Evolutionary conservation across 2,797 vertebrate genomes (phyloP), one percentile per base, ranked within the genome.

Genomic region (Psittacula echo): DNA sequence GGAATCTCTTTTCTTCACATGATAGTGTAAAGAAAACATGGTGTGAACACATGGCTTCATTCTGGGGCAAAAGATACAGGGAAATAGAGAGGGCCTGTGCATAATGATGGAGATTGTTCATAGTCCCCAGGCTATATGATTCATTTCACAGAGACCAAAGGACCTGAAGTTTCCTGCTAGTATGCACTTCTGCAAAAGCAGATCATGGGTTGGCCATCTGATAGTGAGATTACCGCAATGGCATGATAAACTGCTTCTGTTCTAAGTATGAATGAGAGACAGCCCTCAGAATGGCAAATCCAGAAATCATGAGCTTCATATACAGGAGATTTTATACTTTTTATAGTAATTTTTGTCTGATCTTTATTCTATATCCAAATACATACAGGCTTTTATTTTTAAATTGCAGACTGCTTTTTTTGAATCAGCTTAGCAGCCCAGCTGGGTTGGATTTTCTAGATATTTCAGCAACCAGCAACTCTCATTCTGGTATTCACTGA

Each of bases 381-480:
- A 47, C 19, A 72, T 53, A 32, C 8, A 78, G 27, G 7, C 20
- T 91, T 89, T 94, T 58, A 65, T 84, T 93, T 95, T 88, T n/a
- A 73, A 66, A 81, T 73, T 86, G 23, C 24, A 66, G 45, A 6
- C 6, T 77, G 14, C 4, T 34, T 70, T 85, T 78, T 58, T 24
- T 62, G 11, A 50, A 76, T 66, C 44, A 78, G 30, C n/a, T 68
- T 53, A 77, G 53, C n/a, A 93, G 56, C 37, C 9, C 61, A 80
- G 13, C 34, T 92, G 51, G 21, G 73, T 87, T 18, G 79, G 64
- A 83, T 90, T 92, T 90, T 85, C 37, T 41, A 58, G 72, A 70
- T 83, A 74, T 83, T 92, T 89, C 56, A 80, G 72, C 48, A 66
- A 70, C n/a, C 17, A 75, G 62, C 47, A 80, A 15, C 44, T 41